Evolutionary conservation across 2,888 invertebrate genomes (phyloP), one percentile per base, ranked within the genome.

Genomic region (Ophion slaviceki): DNA sequence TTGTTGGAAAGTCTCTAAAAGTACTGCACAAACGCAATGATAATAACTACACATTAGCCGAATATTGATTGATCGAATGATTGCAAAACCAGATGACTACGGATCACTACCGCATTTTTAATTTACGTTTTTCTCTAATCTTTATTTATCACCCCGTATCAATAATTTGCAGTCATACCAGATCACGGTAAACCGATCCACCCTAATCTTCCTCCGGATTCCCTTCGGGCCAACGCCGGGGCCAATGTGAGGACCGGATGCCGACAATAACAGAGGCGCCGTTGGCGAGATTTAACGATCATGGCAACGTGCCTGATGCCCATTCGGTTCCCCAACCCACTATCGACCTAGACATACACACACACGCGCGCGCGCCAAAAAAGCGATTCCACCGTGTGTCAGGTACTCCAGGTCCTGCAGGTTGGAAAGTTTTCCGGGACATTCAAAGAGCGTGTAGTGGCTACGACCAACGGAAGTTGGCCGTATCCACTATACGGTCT

Each of bases 381-480:
- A 53, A 53, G 53, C 11, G 53, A 53, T 53, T 53, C 53, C 53
- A 53, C 17, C 4, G 14, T 47, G 47, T 8, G 14, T 53, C 53
- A 53, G 53, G 53, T 53, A 53, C 53, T 17, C 4, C 17, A 3
- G 53, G 53, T 53, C 17, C 5, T 14, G 17, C 53, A 53, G 40
- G 75, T 66, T 47, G 40, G 75, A 71, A 79, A 79, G 68, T 82
- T 82, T 47, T 78, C 81, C 70, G 74, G 70, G 64, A 82, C 75
- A 75, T 79, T 70, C 59, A 59, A 57, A 85, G 68, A 45, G 62
- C n/a, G 75, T 81, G 78, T 78, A 84, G 80, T 84, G 80, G 81
- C 74, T 81, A 78, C 78, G 77, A 74, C 62, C 32, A 85, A 77
- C 80, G 57, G 11, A 53, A 32, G 64, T 40, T n/a, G 64, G 28